Evolutionary conservation across 2,797 vertebrate species (phyloP), one percentile per base, ranked within the genome.

Genomic region (Cossypha niveicapilla): DNA sequence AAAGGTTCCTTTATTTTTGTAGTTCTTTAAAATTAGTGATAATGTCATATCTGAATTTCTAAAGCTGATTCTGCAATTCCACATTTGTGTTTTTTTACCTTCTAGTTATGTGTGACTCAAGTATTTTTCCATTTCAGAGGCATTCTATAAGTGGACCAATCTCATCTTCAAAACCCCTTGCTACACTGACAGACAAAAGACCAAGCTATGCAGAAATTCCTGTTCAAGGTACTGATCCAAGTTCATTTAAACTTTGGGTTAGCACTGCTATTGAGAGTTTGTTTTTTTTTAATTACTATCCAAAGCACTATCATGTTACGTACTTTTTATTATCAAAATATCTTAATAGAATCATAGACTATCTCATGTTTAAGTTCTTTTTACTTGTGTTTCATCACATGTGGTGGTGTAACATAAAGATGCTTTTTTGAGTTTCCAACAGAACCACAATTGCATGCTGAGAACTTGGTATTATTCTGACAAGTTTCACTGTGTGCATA

Each of bases 141-240:
- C 99, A 99, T 97, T 99, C 99, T 79, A 98, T 99, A 91, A 97
- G 97, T 72, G 98, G 98, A 45, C 98, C 99, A 3, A 98, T 99
- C 86, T 98, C 99, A 7, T 54, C 98, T 41, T 86, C 98, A 45
- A 99, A 99, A 94, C 98, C 99, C 5, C 98, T 99, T 24, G 97
- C 98, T 15, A 95, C 98, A 2, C 96, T 99, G 83, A 97, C 98
- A n/a, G 99, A 99, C 90, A 99, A 99, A 97, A 98, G 99, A 88
- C 97, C 98, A 35, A 99, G 98, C 97, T 99, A 99, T 90, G 98
- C 98, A 12, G 99, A 99, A 94, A 98, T 99, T 72, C 98, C 97
- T 48, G 98, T 99, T 90, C 98, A 99, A 98, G 98, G 99, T 99
- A 97, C 47, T 45, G 45, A 28, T 73, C 47, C 66, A 27, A 37